phyloP scores from a whole-genome alignment of 2,797 vertebrate genomes.

The Tarsius wallacei region DNA sequence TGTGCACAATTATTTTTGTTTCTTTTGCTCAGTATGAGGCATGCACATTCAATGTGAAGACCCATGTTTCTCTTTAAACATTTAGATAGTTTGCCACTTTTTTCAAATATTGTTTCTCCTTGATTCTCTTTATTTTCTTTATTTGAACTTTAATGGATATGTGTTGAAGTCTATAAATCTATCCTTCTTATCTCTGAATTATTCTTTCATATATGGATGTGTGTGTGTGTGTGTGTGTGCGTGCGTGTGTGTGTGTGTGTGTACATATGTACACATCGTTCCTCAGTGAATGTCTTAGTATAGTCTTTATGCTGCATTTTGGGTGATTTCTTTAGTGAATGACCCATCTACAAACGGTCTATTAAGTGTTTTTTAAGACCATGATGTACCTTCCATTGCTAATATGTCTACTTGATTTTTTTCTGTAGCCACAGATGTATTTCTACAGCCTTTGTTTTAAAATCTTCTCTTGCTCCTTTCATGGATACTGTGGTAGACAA shows the following conservation, averaged over 20 bases:
- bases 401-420: neutral
- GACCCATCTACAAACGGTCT: neutral
- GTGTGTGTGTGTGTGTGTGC: neutral
- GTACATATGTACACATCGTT: neutral
- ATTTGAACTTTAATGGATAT: neutral
- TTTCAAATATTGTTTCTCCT: neutral
- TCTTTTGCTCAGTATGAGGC: neutral
- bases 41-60: neutral
- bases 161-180: neutral
- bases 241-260: too few relatives aligned
- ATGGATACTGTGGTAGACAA: neutral
- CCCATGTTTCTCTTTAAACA: neutral
- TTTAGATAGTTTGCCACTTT: neutral
- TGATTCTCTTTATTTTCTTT: neutral
- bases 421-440: neutral
- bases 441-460: neutral
- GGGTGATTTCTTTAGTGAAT: neutral
- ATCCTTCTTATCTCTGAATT: neutral
- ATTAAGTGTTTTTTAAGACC: neutral
- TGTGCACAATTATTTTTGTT: conserved; percentile 27
- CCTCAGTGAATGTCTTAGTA: neutral
- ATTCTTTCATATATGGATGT: neutral
- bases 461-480: neutral
- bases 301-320: neutral
- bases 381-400: neutral